Conservation (phyloP, 2,888 invertebrate genomes). For the Colletes collaris region DNA sequence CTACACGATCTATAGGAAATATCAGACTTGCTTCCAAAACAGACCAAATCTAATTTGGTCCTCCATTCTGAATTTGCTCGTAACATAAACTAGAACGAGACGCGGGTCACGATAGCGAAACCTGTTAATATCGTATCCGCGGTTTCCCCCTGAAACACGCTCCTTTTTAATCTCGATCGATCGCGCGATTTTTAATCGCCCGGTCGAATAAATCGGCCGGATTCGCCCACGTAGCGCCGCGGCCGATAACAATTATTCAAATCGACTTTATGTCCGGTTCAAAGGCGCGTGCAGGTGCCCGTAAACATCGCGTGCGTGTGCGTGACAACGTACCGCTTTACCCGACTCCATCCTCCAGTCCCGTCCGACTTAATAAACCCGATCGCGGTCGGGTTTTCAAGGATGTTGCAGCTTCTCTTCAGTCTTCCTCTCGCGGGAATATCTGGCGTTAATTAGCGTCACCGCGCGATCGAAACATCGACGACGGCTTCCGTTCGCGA, state of each 20-base stretch:
- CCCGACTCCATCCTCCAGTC: not conserved
- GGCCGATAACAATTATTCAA: slow-evolving; percentile 62
- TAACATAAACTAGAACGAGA: too few relatives aligned
- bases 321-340: slow-evolving; percentile 29
- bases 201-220: slow-evolving; percentile 39
- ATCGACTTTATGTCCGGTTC: slow-evolving; percentile 34
- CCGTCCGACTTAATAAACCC: slow-evolving; percentile 8
- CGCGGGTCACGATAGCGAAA: too few relatives aligned
- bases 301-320: slow-evolving; percentile 27
- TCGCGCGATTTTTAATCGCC: slow-evolving; percentile 17
- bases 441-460: slow-evolving; percentile 10
- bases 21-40: too few relatives aligned
- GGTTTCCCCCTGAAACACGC: too few relatives aligned
- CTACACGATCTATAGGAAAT: too few relatives aligned
- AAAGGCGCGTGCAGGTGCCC: slow-evolving; percentile 31
- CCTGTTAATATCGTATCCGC: too few relatives aligned
- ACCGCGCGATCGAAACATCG: not conserved
- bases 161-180: not conserved
- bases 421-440: not conserved
- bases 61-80: too few relatives aligned
- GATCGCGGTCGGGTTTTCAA: slow-evolving; percentile 27
- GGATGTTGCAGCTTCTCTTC: slow-evolving; percentile 1
- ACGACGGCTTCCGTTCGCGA: not conserved
- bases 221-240: slow-evolving; percentile 40
- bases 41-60: too few relatives aligned